phyloP scores from a whole-genome alignment of 2,888 invertebrate genomes.

The Drosophila flavopinicola region DNA sequence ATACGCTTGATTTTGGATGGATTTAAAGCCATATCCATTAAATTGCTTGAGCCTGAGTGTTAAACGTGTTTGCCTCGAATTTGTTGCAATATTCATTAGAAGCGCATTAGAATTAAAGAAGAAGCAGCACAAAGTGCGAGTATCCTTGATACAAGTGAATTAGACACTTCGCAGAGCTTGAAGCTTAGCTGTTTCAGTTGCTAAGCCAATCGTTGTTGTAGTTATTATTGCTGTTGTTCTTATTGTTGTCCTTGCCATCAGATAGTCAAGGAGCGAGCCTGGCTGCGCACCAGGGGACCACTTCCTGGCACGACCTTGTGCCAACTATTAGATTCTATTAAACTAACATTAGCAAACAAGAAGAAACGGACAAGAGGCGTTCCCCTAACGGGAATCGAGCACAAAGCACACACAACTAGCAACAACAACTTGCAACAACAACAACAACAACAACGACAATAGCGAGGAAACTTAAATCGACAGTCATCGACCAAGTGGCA shows the following conservation, averaged over 20 bases:
- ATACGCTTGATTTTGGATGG: no score
- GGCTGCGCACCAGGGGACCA: constrained; percentile 21
- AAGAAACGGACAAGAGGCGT: constrained; percentile 18
- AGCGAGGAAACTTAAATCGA: constrained; percentile 9
- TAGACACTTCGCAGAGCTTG: constrained; percentile 7
- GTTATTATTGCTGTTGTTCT: constrained; percentile 4
- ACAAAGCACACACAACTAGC: constrained; percentile 7
- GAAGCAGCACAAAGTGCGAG: background rate
- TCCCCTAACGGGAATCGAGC: constrained; percentile 10
- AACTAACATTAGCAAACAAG: constrained; percentile 50
- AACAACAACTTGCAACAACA: background rate
- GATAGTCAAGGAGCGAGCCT: constrained; percentile 1
- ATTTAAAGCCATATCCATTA: no score
- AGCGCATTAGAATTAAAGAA: no score
- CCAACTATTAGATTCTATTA: constrained; percentile 55
- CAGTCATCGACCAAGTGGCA: constrained; percentile 10
- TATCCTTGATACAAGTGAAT: constrained; percentile 3
- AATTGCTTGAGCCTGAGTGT: no score
- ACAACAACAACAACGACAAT: background rate
- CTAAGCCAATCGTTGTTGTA: background rate
- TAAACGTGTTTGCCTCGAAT: background rate
- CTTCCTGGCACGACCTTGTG: constrained; percentile 38
- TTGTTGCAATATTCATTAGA: no score
- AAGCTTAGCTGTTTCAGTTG: constrained; percentile 5
- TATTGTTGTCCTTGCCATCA: background rate